phyloP scores from a whole-genome alignment of 2,113 vertebrate genomes.

The Tympanuchus pallidicinctus region DNA sequence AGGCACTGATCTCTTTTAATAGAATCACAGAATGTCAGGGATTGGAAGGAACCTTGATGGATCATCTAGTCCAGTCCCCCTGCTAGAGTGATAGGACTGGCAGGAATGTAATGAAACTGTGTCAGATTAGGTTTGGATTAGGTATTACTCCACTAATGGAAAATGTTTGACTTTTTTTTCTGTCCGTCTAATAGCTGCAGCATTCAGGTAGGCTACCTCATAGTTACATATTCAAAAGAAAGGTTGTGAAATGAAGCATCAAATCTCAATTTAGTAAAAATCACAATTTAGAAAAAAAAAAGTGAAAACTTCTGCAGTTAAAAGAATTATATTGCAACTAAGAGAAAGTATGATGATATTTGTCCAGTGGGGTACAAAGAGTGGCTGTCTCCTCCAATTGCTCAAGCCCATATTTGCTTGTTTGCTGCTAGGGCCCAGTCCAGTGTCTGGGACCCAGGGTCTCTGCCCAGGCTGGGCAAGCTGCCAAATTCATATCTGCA shows the following conservation, averaged over 20 bases:
- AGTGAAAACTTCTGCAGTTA: accelerated
- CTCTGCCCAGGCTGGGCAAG: neutral
- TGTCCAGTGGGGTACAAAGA: neutral
- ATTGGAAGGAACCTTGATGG: too few relatives aligned
- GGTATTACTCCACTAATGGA: neutral
- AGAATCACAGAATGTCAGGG: too few relatives aligned
- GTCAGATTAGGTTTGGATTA: too few relatives aligned
- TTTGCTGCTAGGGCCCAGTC: neutral
- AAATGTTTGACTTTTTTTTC: accelerated
- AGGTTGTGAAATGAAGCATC: neutral
- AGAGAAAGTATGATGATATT: neutral
- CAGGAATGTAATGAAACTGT: too few relatives aligned
- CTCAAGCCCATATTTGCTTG: neutral
- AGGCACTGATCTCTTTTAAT: too few relatives aligned
- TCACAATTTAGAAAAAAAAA: neutral
- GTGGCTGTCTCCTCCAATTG: neutral
- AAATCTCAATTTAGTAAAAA: neutral
- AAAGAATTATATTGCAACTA: neutral
- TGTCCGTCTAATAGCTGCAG: accelerated
- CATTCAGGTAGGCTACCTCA: neutral
- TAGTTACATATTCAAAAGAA: neutral
- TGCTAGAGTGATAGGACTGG: too few relatives aligned
- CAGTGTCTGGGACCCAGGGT: too few relatives aligned
- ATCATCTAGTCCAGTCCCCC: too few relatives aligned
- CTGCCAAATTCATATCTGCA: neutral